These are phyloP conservation scores for Phymanthus crucifer DNA, from an alignment of 92 coral and sea anemone species.

Conservation along the genomic window DNA sequence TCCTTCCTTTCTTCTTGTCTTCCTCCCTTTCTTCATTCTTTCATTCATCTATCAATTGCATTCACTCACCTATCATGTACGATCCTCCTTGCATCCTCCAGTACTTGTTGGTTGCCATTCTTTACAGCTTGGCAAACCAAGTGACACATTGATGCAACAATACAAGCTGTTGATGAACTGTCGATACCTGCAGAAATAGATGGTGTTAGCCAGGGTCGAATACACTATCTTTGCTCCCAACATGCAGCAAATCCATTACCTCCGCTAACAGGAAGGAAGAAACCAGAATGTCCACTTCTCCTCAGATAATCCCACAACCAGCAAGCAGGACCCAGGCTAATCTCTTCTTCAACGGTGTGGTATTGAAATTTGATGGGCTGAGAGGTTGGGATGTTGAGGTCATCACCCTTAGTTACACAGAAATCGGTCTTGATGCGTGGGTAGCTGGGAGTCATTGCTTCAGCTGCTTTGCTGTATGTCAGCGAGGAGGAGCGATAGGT, in stretches of 20 bases:
- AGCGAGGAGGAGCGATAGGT: slow-evolving; percentile 67
- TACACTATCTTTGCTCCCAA: no score
- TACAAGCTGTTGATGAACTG: slow-evolving; percentile 93
- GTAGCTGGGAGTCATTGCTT: slow-evolving; percentile 37
- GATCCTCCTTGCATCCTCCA: slow-evolving; percentile 85
- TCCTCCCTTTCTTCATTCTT: not conserved
- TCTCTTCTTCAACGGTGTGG: slow-evolving; percentile 87
- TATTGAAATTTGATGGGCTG: slow-evolving; percentile 57
- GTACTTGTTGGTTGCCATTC: slow-evolving; percentile 82
- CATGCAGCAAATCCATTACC: slow-evolving; percentile 38
- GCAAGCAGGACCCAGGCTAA: slow-evolving; percentile 97
- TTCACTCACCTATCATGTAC: slow-evolving; percentile 68
- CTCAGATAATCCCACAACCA: slow-evolving; percentile 99
- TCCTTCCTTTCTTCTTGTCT: not conserved
- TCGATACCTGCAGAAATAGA: slow-evolving; percentile 82
- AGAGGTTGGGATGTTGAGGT: slow-evolving; percentile 61
- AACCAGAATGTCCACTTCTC: slow-evolving; percentile 92
- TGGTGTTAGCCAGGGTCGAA: no score
- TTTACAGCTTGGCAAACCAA: slow-evolving; percentile 87
- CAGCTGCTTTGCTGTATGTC: slow-evolving; percentile 65
- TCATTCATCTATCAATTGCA: not conserved
- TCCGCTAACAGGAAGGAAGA: slow-evolving; percentile 93
- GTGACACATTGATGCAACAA: slow-evolving; percentile 96
- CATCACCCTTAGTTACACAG: slow-evolving; percentile 70
- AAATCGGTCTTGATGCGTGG: slow-evolving; percentile 77